These are phyloP conservation scores for Leptarthrus brevirostris DNA, from an alignment of 2,888 invertebrate species.

Conservation along the genomic window DNA sequence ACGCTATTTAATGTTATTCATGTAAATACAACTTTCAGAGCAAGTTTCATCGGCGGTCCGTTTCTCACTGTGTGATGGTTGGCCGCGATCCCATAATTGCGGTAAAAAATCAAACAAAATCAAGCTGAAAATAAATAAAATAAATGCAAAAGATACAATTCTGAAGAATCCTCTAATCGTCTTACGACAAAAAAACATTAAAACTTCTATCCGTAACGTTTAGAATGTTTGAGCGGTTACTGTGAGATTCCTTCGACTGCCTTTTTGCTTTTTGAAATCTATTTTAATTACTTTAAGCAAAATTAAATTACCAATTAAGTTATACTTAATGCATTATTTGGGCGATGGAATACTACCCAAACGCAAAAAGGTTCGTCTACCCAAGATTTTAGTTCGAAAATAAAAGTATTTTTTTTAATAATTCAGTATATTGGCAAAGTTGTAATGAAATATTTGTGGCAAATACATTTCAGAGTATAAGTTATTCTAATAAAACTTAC, in stretches of 20 bases:
- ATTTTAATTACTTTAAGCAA: no score
- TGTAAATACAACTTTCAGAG: background rate
- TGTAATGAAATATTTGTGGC: no score
- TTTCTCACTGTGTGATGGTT: slow-evolving; percentile 39
- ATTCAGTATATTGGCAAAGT: no score
- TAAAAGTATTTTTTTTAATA: no score
- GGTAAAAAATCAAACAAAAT: slow-evolving; percentile 26
- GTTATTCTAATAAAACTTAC: no score
- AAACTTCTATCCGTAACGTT: slow-evolving; percentile 31
- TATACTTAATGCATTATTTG: no score
- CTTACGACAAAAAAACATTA: slow-evolving; percentile 14
- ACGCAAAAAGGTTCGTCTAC: no score
- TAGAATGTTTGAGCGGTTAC: slow-evolving; percentile 23
- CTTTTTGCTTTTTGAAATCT: slow-evolving; percentile 14
- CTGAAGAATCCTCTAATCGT: slow-evolving; percentile 14
- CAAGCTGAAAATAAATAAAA: slow-evolving; percentile 3
- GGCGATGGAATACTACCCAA: no score
- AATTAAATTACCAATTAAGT: no score
- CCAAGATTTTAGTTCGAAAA: no score
- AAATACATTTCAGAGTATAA: no score
- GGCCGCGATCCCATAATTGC: slow-evolving; percentile 41
- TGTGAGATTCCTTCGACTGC: slow-evolving; percentile 33
- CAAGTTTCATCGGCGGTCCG: background rate
- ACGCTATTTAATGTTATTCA: background rate
- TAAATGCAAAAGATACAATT: slow-evolving; percentile 3